Base-by-base conservation (phyloP, 2,113 vertebrate species). In the Myrmophylax atrothorax region DNA sequence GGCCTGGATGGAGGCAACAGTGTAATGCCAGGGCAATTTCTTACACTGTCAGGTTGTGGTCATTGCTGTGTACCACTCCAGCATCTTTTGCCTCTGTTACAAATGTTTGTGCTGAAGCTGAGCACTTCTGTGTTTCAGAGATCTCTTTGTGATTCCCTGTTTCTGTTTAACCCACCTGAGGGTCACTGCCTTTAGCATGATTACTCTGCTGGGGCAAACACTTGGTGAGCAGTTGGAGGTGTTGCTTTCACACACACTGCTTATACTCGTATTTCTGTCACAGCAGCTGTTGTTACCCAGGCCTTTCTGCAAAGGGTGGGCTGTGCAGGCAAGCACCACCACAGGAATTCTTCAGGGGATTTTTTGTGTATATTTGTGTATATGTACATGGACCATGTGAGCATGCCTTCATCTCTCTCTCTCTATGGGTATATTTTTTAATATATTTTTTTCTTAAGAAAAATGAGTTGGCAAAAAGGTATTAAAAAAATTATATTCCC, bases 91-190 rank as follows among this genome's bases (percentile, higher is more conserved):
- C 47, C 50, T 1, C 1, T 23, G 3, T 18, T 59, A 66, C 0
- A 2, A 56, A 18, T 84, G 84, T 80, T 38, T 16, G 3, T 35
- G 9, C 24, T 29, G 35, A 76, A 89, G 58, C 33, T 35, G 18
- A 77, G 87, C 33, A 29, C 10, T 76, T 84, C 14, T 56, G 40
- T 3, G 2, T 84, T 73, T 80, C 49, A 35, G 38, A 26, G 80
- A 20, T 62, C 10, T n/a, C 28, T 46, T 44, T 64, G 38, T 49
- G 11, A 50, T 67, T 70, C 40, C 25, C 1, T 0, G 0, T 82
- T 75, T 49, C 37, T 15, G 3, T 31, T 37, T 75, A 78, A 75
- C 14, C 31, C 28, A 31, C 18, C 4, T 1, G 4, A 50, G 42
- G 4, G 20, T 63, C 2, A 0, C 42, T 22, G 4, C 52, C 56